These are phyloP conservation scores for Centruroides sculpturatus DNA, from an alignment of 1,140 invertebrate species.

Conservation along the genomic window DNA sequence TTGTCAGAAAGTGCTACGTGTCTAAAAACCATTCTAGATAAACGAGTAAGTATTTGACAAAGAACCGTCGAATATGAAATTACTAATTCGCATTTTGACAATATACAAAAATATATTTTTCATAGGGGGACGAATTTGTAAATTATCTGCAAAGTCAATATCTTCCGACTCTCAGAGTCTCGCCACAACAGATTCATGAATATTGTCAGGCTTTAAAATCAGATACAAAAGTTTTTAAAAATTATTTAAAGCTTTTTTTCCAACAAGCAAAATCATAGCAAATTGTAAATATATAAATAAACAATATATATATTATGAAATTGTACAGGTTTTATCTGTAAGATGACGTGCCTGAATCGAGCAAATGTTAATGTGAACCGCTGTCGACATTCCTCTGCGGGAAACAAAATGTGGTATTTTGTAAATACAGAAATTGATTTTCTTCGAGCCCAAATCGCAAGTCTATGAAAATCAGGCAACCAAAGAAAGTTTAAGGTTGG, in stretches of 20 bases:
- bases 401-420: too few relatives aligned
- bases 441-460: too few relatives aligned
- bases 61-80: too few relatives aligned
- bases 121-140: slow-evolving; percentile 30
- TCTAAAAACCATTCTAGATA: slow-evolving; percentile 7
- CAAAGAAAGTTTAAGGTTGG: too few relatives aligned
- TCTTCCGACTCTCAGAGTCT: slow-evolving; percentile 31
- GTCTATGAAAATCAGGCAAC: too few relatives aligned
- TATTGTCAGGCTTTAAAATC: slow-evolving; percentile 34
- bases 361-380: too few relatives aligned
- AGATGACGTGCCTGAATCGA: too few relatives aligned
- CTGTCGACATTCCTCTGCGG: too few relatives aligned
- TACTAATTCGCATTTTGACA: too few relatives aligned
- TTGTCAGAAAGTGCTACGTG: slow-evolving; percentile 13
- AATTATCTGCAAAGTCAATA: slow-evolving; percentile 32
- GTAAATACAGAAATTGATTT: too few relatives aligned
- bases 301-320: not conserved
- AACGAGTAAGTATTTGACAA: slow-evolving; percentile 15
- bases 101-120: too few relatives aligned
- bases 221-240: slow-evolving; percentile 35
- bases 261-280: slow-evolving; percentile 26
- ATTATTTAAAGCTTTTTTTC: slow-evolving; percentile 34
- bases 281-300: not conserved
- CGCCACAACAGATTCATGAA: slow-evolving; percentile 29
- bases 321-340: too few relatives aligned